Evolutionary conservation across 2,888 invertebrate genomes (phyloP), one percentile per base, ranked within the genome.

Genomic region (Drosophila rubida): DNA sequence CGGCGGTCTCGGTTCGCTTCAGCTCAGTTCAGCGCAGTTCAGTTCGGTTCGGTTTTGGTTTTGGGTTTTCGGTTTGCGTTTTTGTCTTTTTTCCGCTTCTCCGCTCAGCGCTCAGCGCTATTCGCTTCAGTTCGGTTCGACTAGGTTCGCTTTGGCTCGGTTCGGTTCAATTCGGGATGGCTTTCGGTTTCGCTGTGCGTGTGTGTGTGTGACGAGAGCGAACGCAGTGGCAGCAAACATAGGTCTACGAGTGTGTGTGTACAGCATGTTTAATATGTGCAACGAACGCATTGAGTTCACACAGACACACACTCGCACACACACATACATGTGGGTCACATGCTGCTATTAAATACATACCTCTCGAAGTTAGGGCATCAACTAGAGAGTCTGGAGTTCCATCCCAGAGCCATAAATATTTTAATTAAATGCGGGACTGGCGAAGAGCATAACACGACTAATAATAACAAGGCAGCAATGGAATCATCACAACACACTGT

Each of bases 1-100:
- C 46, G 69, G 61, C 57, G 69, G 61, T 53, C 68, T 46, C 41
- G 25, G 69, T 66, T 59, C 61, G 46, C 32, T 66, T 75, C 55
- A 62, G 60, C 66, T 63, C 37, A 13, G 59, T 51, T 75, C 55
- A 62, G 60, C 66, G 57, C 37, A 13, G 59, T 51, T 51, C 32
- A n/a, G 60, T 70, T 63, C 44, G 50, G 45, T 51, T 58, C 27
- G 23, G 59, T 51, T 51, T 68, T 62, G 45, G 48, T 59, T 66
- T 58, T 62, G 41, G 53, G 42, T 62, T 57, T 50, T 27, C 14
- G 62, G 16, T 54, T 54, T 22, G 19, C 23, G 23, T 39, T 50
- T 41, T 19, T 45, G 42, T 44, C 6, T 39, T 45, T n/a, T n/a
- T n/a, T n/a, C n/a, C n/a, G 27, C 3, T 25, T 72, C 41, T 64